Percentiles rank a stretch among this genome's conserved stretches.
Evolutionary conservation across 2,888 invertebrate species (phyloP).

Genomic region (Glyphotaelius pellucidus): DNA sequence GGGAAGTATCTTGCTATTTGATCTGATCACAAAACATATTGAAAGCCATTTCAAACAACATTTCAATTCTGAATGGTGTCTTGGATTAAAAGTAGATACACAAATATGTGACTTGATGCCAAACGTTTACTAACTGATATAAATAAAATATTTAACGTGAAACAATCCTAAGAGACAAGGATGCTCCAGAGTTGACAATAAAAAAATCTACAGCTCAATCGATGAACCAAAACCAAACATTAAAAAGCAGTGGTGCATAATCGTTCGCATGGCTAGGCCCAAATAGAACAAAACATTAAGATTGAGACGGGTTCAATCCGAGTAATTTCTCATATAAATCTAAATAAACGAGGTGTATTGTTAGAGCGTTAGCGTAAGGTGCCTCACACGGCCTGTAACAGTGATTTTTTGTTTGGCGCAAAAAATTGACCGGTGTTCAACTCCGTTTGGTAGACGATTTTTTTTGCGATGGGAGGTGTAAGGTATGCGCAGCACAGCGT

Average conservation of each 20-base stretch:
- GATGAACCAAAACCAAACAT: slow-evolving; percentile 26
- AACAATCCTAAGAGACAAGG: neutral
- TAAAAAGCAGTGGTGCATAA: slow-evolving; percentile 22
- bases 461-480: slow-evolving; percentile 10
- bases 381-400: slow-evolving; percentile 27
- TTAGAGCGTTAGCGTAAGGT: slow-evolving; percentile 42
- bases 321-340: slow-evolving; percentile 54
- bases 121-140: neutral
- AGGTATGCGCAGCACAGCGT: slow-evolving; percentile 22
- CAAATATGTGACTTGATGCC: neutral
- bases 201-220: slow-evolving; percentile 32
- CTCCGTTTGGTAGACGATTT: slow-evolving; percentile 30
- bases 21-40: too few relatives aligned
- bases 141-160: neutral
- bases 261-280: slow-evolving; percentile 26
- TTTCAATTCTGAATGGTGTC: too few relatives aligned
- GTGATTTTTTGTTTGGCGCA: slow-evolving; percentile 18
- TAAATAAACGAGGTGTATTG: slow-evolving; percentile 51
- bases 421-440: slow-evolving; percentile 43
- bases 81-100: neutral
- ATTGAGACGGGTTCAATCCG: slow-evolving; percentile 35
- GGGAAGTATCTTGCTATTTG: too few relatives aligned
- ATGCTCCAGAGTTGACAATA: neutral
- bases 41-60: too few relatives aligned
- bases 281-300: slow-evolving; percentile 28